Evolutionary conservation across 2,113 vertebrate species (phyloP), one percentile per base, ranked within the genome.

Genomic region (Perca fluviatilis): DNA sequence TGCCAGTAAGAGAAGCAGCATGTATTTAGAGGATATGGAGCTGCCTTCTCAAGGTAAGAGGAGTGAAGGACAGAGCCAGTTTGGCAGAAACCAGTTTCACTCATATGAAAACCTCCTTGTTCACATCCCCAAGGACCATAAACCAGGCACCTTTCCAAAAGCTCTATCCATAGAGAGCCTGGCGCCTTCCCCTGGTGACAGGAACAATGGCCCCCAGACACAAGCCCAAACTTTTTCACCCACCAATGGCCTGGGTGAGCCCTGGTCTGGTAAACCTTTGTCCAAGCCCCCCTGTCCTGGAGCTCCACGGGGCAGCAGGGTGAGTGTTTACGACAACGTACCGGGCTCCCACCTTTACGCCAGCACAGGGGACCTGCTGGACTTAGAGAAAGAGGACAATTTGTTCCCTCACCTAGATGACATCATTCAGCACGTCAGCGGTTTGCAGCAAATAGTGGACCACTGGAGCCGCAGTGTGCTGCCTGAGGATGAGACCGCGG

Each of bases 81-180:
- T 93, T 82, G 86, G 88, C 60, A 93, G 88, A 53, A 96, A 94
- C 56, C 96, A 96, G 49, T 99, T 98, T 81, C 96, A 92, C 74
- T 99, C 98, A 9, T 97, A 98, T 63, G 97, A 99, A 89, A 96
- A 97, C 89, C 88, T 99, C 84, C 95, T 99, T 61, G 96, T 99
- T 36, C 96, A 97, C 88, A 92, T 99, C 86, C 98, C 98, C 69
- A 98, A 98, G 93, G 98, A 99, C 89, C 98, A 99, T 88, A 99
- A 99, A 82, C 98, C 98, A 0, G 98, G 98, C 18, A 99, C 98
- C 5, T 99, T 99, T 89, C 98, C 98, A 49, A 99, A 99, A 93
- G 98, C 98, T 0, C 95, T 99, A 21, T 99, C 98, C 21, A 98
- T 99, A 1, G 98, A 99, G 92, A 99, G 98, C 86, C 96, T 99